Evolutionary conservation across 2,797 vertebrate genomes (phyloP).

Genomic region (Hippoglossus hippoglossus): DNA sequence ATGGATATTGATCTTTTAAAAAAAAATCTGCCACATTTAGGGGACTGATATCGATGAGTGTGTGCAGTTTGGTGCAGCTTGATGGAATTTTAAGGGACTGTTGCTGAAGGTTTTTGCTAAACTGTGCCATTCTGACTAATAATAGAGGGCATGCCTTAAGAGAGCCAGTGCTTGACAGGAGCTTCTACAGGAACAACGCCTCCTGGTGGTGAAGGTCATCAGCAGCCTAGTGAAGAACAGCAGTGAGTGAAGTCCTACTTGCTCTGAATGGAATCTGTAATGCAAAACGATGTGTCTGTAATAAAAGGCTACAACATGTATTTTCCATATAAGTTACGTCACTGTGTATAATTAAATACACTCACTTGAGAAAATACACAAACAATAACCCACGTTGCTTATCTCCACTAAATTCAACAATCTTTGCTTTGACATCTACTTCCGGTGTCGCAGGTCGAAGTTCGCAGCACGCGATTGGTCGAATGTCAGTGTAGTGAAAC

Average conservation of each 20-base stretch:
- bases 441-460: conserved; percentile 61
- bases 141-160: neutral
- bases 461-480: conserved; percentile 69
- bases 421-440: conserved; percentile 25
- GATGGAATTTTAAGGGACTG: too few species aligned
- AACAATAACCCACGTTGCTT: rapidly evolving
- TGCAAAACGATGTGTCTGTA: too few species aligned
- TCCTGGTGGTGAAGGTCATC: neutral
- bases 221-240: neutral
- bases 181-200: conserved; percentile 20
- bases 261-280: neutral
- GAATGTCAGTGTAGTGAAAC: conserved; percentile 49
- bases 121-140: neutral
- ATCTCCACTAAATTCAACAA: conserved; percentile 16
- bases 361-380: neutral
- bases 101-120: too few species aligned
- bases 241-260: neutral
- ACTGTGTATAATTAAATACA: neutral
- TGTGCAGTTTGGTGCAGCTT: too few species aligned
- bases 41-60: too few species aligned
- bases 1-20: too few species aligned
- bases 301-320: too few species aligned
- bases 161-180: neutral
- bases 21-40: too few species aligned
- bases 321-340: too few species aligned